Conservation (phyloP, 2,888 invertebrate genomes). For the Allolobophora icterica region DNA sequence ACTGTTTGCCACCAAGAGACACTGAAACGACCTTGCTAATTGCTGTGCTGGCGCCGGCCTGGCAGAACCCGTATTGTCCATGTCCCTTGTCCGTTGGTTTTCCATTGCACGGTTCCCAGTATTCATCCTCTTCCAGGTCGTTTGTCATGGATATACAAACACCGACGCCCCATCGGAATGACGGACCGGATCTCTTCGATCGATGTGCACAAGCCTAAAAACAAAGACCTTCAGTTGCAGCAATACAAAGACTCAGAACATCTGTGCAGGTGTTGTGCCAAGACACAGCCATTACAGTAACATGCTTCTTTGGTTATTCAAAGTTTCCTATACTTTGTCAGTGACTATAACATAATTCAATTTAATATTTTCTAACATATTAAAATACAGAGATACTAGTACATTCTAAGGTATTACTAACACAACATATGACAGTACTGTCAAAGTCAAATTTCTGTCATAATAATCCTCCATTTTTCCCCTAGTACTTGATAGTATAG, state of each 20-base stretch:
- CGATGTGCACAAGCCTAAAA: conserved; percentile 76
- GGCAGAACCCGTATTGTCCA: conserved; percentile 90
- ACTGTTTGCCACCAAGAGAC: not conserved
- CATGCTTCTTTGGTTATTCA: not conserved
- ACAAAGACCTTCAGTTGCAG: not conserved
- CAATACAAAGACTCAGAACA: too few species aligned
- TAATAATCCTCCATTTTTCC: too few species aligned
- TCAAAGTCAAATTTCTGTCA: too few species aligned
- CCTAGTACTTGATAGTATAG: too few species aligned
- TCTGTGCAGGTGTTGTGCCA: too few species aligned
- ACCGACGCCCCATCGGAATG: conserved; percentile 82
- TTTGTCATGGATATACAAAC: conserved; percentile 85
- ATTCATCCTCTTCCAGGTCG: conserved; percentile 76
- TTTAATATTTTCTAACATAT: too few species aligned
- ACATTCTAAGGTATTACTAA: too few species aligned
- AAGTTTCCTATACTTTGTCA: not conserved
- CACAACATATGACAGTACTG: too few species aligned
- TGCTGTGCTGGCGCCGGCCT: conserved; percentile 87
- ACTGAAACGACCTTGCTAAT: conserved; percentile 73
- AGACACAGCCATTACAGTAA: not conserved
- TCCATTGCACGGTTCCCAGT: conserved; percentile 82
- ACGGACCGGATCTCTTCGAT: conserved; percentile 68
- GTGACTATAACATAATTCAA: too few species aligned
- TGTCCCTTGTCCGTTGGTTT: conserved; percentile 78
- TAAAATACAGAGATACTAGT: too few species aligned